Percentiles rank a stretch among this genome's conserved stretches.
These are phyloP conservation scores for Pseudochirops corinnae DNA, from an alignment of 2,797 vertebrate species.

Conservation along the genomic window DNA sequence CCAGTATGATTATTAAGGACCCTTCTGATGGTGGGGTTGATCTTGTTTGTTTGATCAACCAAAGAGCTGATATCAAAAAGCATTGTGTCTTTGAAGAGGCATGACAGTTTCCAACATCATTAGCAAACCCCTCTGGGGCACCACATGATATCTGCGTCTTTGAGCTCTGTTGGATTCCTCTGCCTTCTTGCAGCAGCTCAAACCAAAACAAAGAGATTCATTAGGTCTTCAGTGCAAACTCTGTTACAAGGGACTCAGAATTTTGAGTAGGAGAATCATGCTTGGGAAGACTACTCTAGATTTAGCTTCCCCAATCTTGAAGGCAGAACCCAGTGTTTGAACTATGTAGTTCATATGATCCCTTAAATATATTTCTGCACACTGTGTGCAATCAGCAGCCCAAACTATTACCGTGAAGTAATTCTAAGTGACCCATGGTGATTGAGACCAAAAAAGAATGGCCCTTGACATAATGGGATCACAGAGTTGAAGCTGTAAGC, in stretches of 20 bases:
- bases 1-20: background rate
- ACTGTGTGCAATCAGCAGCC: background rate
- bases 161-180: background rate
- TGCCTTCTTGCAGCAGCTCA: too few relatives aligned
- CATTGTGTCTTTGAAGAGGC: background rate
- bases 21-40: background rate
- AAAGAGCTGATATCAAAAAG: background rate
- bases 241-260: background rate
- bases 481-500: background rate
- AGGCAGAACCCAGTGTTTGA: background rate
- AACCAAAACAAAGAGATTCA: background rate
- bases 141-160: background rate
- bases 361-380: background rate
- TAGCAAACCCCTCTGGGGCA: background rate
- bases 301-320: background rate
- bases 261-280: background rate
- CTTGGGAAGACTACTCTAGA: background rate
- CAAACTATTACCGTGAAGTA: background rate
- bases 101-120: background rate
- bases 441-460: background rate
- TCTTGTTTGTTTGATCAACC: background rate
- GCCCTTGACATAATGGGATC: background rate
- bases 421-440: background rate
- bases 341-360: background rate
- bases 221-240: background rate